phyloP scores from a whole-genome alignment of 2,797 vertebrate species.

The Monodelphis domestica region DNA sequence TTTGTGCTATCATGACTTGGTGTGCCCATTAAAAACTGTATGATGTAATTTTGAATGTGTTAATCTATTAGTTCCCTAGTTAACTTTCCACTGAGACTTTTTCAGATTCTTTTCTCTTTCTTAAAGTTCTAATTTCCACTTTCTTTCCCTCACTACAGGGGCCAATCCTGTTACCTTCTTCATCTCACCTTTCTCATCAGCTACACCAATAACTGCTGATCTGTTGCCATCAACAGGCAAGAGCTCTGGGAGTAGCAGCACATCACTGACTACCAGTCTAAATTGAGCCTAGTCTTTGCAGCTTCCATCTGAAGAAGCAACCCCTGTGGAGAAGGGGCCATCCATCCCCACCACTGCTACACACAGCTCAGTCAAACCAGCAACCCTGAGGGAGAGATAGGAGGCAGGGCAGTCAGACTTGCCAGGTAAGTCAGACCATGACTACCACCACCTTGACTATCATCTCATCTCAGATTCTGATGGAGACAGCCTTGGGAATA shows the following conservation, averaged over 20 bases:
- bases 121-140: background rate
- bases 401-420: background rate
- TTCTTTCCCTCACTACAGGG: constrained; percentile 41
- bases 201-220: background rate
- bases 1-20: background rate
- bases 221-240: background rate
- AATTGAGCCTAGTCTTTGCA: background rate
- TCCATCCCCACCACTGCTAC: background rate
- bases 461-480: background rate
- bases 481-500: background rate
- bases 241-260: background rate
- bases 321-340: background rate
- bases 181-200: background rate
- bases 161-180: constrained; percentile 7
- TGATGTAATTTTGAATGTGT: background rate
- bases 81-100: background rate
- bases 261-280: background rate
- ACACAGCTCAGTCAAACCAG: background rate
- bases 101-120: constrained; percentile 28
- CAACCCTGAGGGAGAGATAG: background rate
- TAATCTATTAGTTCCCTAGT: constrained; percentile 1
- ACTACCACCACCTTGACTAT: background rate
- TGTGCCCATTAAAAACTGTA: background rate
- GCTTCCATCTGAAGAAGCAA: background rate
- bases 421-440: background rate